Evolutionary conservation across 2,797 vertebrate genomes (phyloP).

Genomic region (Neosilurus mollespiculum): DNA sequence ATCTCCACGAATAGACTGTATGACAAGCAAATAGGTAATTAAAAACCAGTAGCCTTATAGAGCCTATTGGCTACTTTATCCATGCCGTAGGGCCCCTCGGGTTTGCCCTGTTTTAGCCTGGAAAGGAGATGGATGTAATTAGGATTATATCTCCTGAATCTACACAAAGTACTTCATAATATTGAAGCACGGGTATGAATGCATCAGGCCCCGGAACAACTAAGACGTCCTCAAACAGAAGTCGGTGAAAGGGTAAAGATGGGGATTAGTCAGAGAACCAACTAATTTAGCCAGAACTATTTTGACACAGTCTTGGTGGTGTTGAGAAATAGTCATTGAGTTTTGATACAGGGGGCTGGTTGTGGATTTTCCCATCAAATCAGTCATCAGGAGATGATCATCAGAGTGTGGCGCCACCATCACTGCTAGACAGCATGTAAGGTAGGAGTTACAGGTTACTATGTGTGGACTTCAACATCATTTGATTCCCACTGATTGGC

Average conservation of each 20-base stretch:
- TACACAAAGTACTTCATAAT: background rate
- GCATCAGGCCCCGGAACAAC: background rate
- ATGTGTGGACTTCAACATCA: too few species aligned
- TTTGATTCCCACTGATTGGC: background rate
- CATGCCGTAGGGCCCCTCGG: too few species aligned
- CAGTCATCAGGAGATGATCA: background rate
- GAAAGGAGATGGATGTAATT: background rate
- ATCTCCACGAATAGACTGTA: too few species aligned
- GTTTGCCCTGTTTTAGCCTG: background rate
- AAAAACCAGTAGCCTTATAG: too few species aligned
- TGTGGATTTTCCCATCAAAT: background rate
- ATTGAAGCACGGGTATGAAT: background rate
- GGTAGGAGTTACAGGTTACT: background rate
- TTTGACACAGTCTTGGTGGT: background rate
- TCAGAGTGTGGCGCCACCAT: background rate
- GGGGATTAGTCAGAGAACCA: background rate
- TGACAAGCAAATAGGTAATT: too few species aligned
- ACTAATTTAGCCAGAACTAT: background rate
- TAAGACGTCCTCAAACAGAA: background rate
- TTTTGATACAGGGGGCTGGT: too few species aligned
- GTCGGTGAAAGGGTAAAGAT: background rate
- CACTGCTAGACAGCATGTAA: background rate
- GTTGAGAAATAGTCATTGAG: too few species aligned
- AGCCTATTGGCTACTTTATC: too few species aligned
- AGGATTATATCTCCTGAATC: background rate